These are phyloP conservation scores for Tympanoctomys barrerae DNA, from an alignment of 2,797 vertebrate genomes.

Conservation along the genomic window DNA sequence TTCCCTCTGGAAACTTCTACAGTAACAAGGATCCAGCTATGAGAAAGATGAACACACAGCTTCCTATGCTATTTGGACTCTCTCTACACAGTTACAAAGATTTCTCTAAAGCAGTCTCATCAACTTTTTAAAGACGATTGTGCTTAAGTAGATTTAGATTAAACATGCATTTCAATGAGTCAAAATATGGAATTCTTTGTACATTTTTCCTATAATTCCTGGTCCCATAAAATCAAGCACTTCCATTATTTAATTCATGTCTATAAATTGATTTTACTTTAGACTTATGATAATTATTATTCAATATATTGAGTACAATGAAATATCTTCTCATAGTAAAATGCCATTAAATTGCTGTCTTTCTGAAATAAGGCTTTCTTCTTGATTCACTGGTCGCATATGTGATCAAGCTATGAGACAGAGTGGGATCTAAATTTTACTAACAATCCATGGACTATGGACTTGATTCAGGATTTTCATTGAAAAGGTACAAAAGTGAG, in stretches of 20 bases:
- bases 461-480: background rate
- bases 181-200: background rate
- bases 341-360: background rate
- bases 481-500: background rate
- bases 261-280: slow-evolving; percentile 25
- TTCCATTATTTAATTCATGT: background rate
- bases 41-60: background rate
- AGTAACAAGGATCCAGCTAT: background rate
- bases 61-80: background rate
- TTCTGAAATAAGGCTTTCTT: background rate
- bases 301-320: background rate
- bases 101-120: background rate
- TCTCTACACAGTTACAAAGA: background rate
- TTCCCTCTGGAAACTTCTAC: background rate
- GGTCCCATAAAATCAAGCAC: background rate
- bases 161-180: background rate
- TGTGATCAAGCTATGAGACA: background rate
- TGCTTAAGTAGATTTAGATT: background rate
- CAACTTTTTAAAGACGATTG: background rate
- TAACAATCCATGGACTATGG: background rate
- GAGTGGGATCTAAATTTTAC: background rate
- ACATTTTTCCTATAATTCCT: background rate
- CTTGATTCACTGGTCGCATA: background rate
- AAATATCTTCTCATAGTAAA: background rate
- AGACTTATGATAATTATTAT: background rate